These are phyloP conservation scores for Phaenicophaeus curvirostris DNA, from an alignment of 2,797 vertebrate species.

Conservation along the genomic window DNA sequence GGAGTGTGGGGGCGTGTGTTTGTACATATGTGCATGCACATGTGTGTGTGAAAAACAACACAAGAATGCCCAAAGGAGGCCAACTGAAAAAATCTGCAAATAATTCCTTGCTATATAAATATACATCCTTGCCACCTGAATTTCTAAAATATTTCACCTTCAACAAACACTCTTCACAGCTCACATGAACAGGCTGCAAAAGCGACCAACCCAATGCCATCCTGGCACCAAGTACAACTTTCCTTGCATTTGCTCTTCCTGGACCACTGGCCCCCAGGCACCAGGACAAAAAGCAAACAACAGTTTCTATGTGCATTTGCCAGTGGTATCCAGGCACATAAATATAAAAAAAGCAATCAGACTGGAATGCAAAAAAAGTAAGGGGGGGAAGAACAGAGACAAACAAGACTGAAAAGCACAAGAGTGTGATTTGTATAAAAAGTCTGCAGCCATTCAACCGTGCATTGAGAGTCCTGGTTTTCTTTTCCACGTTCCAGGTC, in stretches of 20 bases:
- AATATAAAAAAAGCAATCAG: slow-evolving; percentile 31
- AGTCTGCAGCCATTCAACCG: neutral
- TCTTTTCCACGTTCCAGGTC: neutral
- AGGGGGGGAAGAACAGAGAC: neutral
- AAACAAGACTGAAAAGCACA: neutral
- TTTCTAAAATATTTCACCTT: neutral
- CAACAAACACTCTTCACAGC: neutral
- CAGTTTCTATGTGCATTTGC: neutral
- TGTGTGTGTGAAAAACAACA: neutral
- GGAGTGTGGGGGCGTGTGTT: no score
- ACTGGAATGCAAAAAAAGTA: neutral
- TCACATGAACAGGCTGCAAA: neutral
- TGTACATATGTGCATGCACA: neutral
- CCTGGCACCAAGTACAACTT: neutral
- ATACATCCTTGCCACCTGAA: neutral
- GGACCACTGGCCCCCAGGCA: neutral
- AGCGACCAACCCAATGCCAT: neutral
- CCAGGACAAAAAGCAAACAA: neutral
- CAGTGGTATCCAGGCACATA: slow-evolving; percentile 1
- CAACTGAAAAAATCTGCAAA: neutral
- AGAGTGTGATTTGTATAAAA: neutral
- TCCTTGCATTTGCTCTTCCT: neutral
- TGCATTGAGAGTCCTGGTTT: neutral
- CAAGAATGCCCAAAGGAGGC: neutral
- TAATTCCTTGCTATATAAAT: neutral